Evolutionary conservation across 2,888 invertebrate genomes (phyloP).

Genomic region (Drosophila stalkeri): DNA sequence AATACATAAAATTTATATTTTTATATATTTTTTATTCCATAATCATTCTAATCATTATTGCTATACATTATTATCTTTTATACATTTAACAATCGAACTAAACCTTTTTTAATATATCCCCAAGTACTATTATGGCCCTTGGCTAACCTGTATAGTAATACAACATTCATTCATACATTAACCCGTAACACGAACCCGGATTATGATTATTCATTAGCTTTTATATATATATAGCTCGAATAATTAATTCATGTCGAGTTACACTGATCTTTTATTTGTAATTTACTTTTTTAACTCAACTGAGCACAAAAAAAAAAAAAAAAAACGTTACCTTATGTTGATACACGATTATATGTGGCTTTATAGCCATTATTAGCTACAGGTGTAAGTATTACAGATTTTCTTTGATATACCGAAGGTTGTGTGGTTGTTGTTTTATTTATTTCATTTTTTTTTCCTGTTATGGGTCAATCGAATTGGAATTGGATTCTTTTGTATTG

Average conservation of each 20-base stretch:
- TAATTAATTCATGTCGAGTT: slow-evolving; percentile 5
- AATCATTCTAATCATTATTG: neutral
- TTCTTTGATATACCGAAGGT: slow-evolving; percentile 11
- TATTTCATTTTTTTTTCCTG: slow-evolving; percentile 3
- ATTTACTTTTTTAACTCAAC: slow-evolving; percentile 4
- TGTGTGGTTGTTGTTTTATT: neutral
- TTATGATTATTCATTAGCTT: slow-evolving; percentile 3
- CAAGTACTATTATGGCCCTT: neutral
- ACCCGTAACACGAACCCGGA: neutral
- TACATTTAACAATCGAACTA: neutral
- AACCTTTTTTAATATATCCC: neutral
- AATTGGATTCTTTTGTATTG: slow-evolving; percentile 33
- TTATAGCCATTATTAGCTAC: neutral
- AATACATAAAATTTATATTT: neutral
- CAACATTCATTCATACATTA: neutral
- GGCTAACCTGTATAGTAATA: neutral
- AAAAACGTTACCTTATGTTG: slow-evolving; percentile 1
- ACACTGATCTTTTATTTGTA: slow-evolving; percentile 9
- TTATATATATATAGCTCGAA: neutral
- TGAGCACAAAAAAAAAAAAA: neutral
- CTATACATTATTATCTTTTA: neutral
- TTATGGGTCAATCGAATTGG: slow-evolving; percentile 27
- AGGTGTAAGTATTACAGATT: slow-evolving; percentile 12
- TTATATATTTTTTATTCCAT: neutral
- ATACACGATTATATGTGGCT: slow-evolving; percentile 2